Evolutionary conservation across 2,113 vertebrate genomes (phyloP).

Genomic region (Ciconia boyciana): DNA sequence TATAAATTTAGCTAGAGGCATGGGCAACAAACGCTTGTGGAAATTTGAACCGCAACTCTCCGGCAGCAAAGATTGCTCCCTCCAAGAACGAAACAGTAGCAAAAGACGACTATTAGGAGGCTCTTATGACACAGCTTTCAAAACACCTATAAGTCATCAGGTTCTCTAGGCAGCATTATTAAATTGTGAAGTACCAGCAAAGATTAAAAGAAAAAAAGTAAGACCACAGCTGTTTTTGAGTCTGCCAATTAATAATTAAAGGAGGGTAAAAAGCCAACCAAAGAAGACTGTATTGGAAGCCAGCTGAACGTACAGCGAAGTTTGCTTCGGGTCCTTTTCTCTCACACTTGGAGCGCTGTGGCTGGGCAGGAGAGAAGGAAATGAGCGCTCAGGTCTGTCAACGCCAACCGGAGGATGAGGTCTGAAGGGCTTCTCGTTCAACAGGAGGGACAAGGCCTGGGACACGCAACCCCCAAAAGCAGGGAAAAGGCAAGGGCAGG

Average conservation of each 20-base stretch:
- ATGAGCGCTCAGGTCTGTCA: neutral
- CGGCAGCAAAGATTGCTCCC: conserved; percentile 7
- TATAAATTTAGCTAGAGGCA: conserved; percentile 67
- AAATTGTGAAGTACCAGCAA: neutral
- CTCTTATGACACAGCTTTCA: conserved; percentile 31
- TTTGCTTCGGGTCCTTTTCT: neutral
- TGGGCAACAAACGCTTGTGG: conserved; percentile 37
- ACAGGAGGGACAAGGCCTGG: neutral
- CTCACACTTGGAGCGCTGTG: neutral
- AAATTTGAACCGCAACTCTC: conserved; percentile 52
- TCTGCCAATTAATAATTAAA: neutral
- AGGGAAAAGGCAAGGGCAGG: neutral
- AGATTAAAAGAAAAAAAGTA: neutral
- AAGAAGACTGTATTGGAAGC: neutral
- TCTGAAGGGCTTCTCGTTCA: neutral
- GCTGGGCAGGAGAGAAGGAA: neutral
- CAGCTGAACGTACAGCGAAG: neutral
- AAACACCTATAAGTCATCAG: conserved; percentile 30
- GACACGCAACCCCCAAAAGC: neutral
- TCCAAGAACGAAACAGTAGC: conserved; percentile 47
- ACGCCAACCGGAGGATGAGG: neutral
- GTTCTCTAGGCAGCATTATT: neutral
- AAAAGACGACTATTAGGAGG: neutral
- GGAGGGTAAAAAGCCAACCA: neutral
- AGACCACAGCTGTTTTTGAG: neutral